A percentile compares a stretch with the other conserved stretches of the same genome.
phyloP scores from a whole-genome alignment of 2,888 invertebrate species.

The Hybos culiciformis region DNA sequence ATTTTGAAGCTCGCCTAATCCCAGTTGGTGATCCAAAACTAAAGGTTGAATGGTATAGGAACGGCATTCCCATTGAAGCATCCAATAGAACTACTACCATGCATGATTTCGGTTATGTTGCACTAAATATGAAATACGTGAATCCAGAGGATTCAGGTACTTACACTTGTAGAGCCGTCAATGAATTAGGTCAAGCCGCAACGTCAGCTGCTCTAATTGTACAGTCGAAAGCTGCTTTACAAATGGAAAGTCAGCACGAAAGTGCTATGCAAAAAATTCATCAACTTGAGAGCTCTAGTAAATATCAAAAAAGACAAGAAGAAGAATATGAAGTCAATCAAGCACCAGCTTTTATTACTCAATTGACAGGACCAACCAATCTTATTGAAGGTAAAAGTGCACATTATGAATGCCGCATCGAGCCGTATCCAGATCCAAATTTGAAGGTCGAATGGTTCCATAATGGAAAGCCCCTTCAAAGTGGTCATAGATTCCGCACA shows the following conservation, averaged over 20 bases:
- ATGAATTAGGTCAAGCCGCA: conserved; percentile 88
- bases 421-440: conserved; percentile 79
- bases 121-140: conserved; percentile 85
- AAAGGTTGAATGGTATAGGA: conserved; percentile 86
- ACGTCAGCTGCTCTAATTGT: conserved; percentile 85
- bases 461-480: conserved; percentile 76
- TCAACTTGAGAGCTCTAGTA: conserved; percentile 68
- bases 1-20: conserved; percentile 86
- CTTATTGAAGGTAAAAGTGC: conserved; percentile 80
- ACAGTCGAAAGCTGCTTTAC: conserved; percentile 76
- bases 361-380: conserved; percentile 72
- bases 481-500: conserved; percentile 83
- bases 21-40: conserved; percentile 88
- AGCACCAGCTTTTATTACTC: conserved; percentile 73
- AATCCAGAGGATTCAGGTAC: conserved; percentile 94
- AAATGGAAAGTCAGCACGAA: conserved; percentile 81
- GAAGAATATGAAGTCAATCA: conserved; percentile 67
- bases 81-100: conserved; percentile 87
- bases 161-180: conserved; percentile 85
- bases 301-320: conserved; percentile 66
- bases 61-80: conserved; percentile 81
- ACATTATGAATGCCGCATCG: conserved; percentile 85
- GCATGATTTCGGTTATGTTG: conserved; percentile 97
- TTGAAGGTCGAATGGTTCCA: conserved; percentile 89
- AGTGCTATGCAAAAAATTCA: conserved; percentile 75